Evolutionary conservation across 2,888 invertebrate species (phyloP), one percentile per base, ranked within the genome.

Genomic region (Mythimna impura): DNA sequence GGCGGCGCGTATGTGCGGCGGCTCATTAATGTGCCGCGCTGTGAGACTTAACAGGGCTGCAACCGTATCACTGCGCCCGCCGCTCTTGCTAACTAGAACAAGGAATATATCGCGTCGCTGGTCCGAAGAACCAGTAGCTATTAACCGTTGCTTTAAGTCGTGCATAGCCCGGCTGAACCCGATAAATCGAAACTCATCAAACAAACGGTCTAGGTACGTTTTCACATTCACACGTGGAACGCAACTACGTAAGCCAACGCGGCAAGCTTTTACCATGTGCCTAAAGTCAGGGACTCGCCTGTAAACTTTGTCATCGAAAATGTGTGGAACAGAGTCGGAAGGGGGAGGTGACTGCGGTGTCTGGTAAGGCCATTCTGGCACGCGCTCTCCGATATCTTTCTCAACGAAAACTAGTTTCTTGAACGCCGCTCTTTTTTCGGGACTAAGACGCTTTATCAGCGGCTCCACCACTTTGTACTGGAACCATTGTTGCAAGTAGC

Each of bases 71-170:
- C 80, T 79, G 43, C 89, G 86, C 0, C 92, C 92, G 5, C 93
- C 94, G 50, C 87, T 92, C 77, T 94, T 95, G 77, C 94, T 94
- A 0, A 94, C 90, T 52, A 95, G 87, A 4, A 94, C 94, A 3
- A 94, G 81, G 71, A 94, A 86, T 81, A 95, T 94, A 70, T 89
- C 91, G 60, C 93, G 89, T 20, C 94, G 86, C 30, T 91, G 91
- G 65, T 94, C 89, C 0, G 88, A 72, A 1, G 89, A 88, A 68
- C 89, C 90, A 68, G 91, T 91, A 0, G 88, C 86, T 34, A 78
- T 72, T 47, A 95, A 78, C n/a, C 89, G 87, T 54, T 88, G 91
- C 6, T 81, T 83, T 0, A 94, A 82, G 20, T 94, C 93, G 12
- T 82, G 85, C 36, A 93, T 88, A 5, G 93, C 90, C 17, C 86